A percentile compares a stretch with the other conserved stretches of the same genome.
phyloP scores from a whole-genome alignment of 1,140 invertebrate genomes.

The Zeugodacus cucurbitae region DNA sequence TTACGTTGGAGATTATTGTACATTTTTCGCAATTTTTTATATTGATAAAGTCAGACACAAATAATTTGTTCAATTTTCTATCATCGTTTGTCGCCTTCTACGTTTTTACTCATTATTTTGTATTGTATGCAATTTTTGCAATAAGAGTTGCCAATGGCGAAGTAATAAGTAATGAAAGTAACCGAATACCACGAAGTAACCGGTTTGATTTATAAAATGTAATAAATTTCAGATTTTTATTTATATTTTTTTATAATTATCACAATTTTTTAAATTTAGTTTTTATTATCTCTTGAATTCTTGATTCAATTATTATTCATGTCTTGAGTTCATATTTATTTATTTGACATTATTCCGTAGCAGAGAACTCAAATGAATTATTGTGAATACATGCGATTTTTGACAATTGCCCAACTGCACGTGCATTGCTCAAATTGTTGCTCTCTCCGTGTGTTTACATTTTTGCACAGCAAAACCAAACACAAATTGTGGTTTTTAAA shows the following conservation, averaged over 20 bases:
- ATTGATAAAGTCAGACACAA: slow-evolving; percentile 4
- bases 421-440: neutral
- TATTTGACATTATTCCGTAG: too few relatives aligned
- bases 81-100: neutral
- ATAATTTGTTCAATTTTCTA: neutral
- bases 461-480: neutral
- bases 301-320: too few relatives aligned
- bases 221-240: too few relatives aligned
- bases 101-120: neutral
- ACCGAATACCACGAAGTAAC: too few relatives aligned
- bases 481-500: neutral
- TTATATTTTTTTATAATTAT: too few relatives aligned
- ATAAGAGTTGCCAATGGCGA: too few relatives aligned
- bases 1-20: neutral
- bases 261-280: too few relatives aligned
- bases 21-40: neutral
- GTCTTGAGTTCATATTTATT: too few relatives aligned
- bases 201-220: too few relatives aligned
- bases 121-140: too few relatives aligned
- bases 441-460: slow-evolving; percentile 9
- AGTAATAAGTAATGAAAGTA: too few relatives aligned
- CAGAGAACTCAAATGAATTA: neutral
- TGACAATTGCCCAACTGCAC: slow-evolving; percentile 1
- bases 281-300: too few relatives aligned
- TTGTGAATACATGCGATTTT: neutral